phyloP scores from a whole-genome alignment of 2,113 vertebrate genomes.

The Halcyon senegalensis region DNA sequence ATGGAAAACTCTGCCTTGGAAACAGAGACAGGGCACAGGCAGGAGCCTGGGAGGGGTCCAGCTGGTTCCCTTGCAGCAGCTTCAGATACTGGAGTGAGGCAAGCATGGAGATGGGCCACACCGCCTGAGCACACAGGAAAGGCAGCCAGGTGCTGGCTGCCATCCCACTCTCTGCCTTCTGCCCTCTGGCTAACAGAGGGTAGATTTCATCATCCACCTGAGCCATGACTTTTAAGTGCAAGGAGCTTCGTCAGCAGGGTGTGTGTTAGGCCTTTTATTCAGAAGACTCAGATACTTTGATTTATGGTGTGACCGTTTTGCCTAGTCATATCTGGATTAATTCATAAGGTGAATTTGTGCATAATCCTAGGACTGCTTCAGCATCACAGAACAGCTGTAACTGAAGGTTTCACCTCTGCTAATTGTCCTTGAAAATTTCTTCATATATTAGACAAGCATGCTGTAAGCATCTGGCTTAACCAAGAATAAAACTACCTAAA shows the following conservation, averaged over 20 bases:
- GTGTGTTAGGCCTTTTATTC: not conserved
- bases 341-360: not conserved
- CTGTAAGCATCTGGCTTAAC: not conserved
- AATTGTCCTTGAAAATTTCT: not conserved
- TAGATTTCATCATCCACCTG: not conserved
- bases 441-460: not conserved
- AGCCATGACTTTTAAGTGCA: fast-evolving
- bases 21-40: not conserved
- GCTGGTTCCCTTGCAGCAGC: not conserved
- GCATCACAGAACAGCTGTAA: not conserved
- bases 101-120: not conserved
- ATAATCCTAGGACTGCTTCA: not conserved
- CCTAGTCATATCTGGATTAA: not conserved
- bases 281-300: not conserved
- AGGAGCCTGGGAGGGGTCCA: not conserved
- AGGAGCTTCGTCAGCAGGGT: not conserved
- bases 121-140: fast-evolving
- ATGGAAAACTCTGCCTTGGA: not conserved
- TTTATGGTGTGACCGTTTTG: not conserved
- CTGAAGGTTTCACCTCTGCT: not conserved
- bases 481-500: not conserved
- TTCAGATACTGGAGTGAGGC: fast-evolving
- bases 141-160: not conserved
- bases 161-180: not conserved
- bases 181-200: not conserved